Evolutionary conservation across 2,113 vertebrate species (phyloP), one percentile per base, ranked within the genome.

Genomic region (Apus apus): DNA sequence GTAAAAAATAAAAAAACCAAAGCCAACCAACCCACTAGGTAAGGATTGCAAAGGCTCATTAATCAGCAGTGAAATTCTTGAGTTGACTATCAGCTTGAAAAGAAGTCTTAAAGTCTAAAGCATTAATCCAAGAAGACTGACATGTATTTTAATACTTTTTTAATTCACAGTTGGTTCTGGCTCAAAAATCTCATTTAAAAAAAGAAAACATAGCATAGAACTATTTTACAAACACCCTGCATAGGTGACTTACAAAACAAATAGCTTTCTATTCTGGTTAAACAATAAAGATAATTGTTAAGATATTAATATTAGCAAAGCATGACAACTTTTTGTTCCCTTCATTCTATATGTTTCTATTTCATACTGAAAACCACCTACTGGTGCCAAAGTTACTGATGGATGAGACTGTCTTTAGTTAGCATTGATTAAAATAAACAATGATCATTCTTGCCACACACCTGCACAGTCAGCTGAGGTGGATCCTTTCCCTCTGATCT

Each of bases 401-500:
- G 43, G 36, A 43, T 38, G 21, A 80, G 56, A 65, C 25, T 38
- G n/a, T 25, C n/a, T 84, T 40, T 18, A 58, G 8, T 13, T 14
- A 75, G 6, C 48, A 65, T 17, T 73, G 34, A 58, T 51, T 65
- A 82, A 48, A 84, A 68, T 5, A 77, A 72, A 70, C 34, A 87
- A 40, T 34, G 50, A 77, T 34, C 54, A 77, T 13, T 90, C 29
- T 75, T 87, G 30, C 51, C 38, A 40, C 8, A 30, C 96, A 99
- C 99, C 98, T 99, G 98, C n/a, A 99, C 96, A 88, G 98, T 95
- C 48, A 99, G 97, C 13, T 98, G 96, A 65, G 98, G 96, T 16
- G 95, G 97, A 20, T 97, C 97, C 91, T 98, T 98, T 2, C 97
- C 97, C 79, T 98, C 97, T 2, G 96, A 98, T 84, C 57, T 98